A percentile compares a stretch with the other conserved stretches of the same genome.
These are phyloP conservation scores for Cinclus cinclus DNA, from an alignment of 2,113 vertebrate species.

Conservation along the genomic window DNA sequence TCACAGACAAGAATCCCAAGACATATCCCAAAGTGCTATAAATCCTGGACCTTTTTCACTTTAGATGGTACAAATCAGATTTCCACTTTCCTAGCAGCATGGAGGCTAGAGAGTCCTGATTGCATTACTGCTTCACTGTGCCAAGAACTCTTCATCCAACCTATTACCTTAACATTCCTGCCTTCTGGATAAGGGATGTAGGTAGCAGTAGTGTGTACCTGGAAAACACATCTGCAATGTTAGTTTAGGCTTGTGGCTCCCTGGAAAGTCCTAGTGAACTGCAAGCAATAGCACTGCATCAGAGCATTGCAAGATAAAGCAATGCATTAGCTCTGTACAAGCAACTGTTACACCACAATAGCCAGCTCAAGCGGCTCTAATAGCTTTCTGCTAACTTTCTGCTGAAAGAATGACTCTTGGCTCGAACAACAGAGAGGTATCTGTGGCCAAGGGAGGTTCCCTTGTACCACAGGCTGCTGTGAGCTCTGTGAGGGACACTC, in stretches of 20 bases:
- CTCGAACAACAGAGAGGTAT: background rate
- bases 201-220: background rate
- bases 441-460: background rate
- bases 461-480: background rate
- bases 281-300: background rate
- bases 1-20: background rate
- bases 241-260: background rate
- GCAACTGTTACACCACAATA: background rate
- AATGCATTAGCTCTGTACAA: background rate
- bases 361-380: background rate
- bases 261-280: background rate
- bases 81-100: background rate
- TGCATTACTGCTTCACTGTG: background rate
- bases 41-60: background rate
- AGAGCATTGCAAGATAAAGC: background rate
- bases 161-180: background rate
- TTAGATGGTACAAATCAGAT: background rate
- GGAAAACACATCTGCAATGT: background rate
- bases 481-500: background rate
- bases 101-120: background rate
- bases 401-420: background rate
- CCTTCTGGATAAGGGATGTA: background rate
- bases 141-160: background rate
- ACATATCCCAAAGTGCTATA: background rate
- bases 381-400: constrained; percentile 3